phyloP scores from a whole-genome alignment of 2,888 invertebrate species.

The Mythimna ferrago region DNA sequence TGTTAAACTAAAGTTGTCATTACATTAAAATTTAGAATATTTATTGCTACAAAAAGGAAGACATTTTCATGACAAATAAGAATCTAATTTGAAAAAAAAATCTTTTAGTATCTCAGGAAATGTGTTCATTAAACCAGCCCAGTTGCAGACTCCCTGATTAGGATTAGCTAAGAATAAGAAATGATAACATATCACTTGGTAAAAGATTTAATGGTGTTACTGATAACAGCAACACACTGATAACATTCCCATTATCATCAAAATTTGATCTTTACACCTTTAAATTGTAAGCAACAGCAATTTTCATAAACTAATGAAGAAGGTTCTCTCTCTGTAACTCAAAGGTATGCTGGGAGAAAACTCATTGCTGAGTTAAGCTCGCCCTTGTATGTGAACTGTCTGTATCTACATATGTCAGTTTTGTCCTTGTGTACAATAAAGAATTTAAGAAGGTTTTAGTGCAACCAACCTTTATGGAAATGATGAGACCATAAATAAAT shows the following conservation, averaged over 20 bases:
- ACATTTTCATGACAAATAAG: neutral
- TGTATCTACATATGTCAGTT: too few species aligned
- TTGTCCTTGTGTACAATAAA: too few species aligned
- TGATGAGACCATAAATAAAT: constrained; percentile 1
- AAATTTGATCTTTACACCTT: neutral
- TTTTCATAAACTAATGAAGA: neutral
- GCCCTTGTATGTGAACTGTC: too few species aligned
- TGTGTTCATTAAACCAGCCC: neutral
- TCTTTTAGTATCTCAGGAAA: neutral
- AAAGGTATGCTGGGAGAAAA: too few species aligned
- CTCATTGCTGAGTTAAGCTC: too few species aligned
- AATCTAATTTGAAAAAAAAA: neutral
- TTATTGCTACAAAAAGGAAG: too few species aligned
- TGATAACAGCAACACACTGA: constrained; percentile 15
- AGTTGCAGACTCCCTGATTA: neutral
- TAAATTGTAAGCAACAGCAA: neutral
- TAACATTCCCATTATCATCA: constrained; percentile 3
- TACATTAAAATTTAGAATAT: too few species aligned
- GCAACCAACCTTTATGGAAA: neutral
- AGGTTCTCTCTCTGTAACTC: too few species aligned
- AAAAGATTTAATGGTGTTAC: constrained; percentile 26
- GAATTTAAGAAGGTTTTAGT: neutral
- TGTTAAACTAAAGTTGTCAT: too few species aligned
- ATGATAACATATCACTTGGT: constrained; percentile 28
- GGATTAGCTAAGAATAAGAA: neutral